phyloP scores from a whole-genome alignment of 2,113 vertebrate genomes.

The Silurus asotus region DNA sequence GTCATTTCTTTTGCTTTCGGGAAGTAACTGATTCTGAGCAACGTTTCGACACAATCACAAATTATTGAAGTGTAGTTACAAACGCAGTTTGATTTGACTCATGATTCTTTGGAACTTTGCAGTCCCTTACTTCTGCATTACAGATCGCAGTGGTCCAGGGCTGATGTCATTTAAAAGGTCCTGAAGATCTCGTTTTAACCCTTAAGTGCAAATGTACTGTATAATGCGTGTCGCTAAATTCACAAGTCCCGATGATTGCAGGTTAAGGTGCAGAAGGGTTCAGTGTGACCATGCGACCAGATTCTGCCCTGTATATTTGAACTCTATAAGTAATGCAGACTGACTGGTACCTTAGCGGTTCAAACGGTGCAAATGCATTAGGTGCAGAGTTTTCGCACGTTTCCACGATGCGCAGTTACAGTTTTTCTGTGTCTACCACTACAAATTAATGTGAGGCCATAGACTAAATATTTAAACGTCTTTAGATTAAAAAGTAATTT shows the following conservation, averaged over 20 bases:
- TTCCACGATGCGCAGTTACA: not conserved
- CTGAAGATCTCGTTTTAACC: not conserved
- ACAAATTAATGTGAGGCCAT: not conserved
- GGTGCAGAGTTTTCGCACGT: not conserved
- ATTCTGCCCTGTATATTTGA: not conserved
- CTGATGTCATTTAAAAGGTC: not conserved
- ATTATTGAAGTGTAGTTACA: not conserved
- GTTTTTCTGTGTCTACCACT: not conserved
- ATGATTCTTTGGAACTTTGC: not conserved
- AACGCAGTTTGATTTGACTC: not conserved
- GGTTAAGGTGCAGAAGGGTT: not conserved
- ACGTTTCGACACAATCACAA: not conserved
- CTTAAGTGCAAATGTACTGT: not conserved
- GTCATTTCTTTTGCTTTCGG: not conserved
- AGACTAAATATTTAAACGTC: not conserved
- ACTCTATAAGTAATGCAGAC: not conserved
- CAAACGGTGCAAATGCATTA: not conserved
- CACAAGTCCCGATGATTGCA: not conserved
- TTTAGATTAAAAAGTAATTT: not conserved
- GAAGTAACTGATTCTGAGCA: not conserved
- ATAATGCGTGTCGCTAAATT: not conserved
- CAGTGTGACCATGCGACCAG: not conserved
- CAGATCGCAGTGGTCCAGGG: not conserved
- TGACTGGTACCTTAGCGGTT: not conserved
- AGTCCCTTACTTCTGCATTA: not conserved